phyloP scores from a whole-genome alignment of 2,797 vertebrate species.

The Cygnus olor region DNA sequence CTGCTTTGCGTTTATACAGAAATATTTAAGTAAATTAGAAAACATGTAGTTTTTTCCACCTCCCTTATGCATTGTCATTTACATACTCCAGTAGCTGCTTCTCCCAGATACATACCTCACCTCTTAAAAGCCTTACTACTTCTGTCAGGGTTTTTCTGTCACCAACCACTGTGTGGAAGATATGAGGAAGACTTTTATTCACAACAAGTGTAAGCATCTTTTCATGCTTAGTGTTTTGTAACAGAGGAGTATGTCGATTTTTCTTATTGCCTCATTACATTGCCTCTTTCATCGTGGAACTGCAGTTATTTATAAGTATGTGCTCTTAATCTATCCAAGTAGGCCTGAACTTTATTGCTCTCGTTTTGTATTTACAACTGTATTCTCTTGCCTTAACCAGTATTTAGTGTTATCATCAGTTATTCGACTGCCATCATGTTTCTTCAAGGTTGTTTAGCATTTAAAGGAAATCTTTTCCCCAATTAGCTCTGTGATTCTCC shows the following conservation, averaged over 20 bases:
- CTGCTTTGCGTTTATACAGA: not conserved
- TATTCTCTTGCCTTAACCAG: not conserved
- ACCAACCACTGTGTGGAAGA: not conserved
- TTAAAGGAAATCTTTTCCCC: constrained; percentile 46
- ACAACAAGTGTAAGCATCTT: not conserved
- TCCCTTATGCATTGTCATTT: not conserved
- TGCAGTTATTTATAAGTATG: not conserved
- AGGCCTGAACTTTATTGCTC: not conserved
- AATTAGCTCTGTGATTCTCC: constrained; percentile 13
- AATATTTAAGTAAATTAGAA: not conserved
- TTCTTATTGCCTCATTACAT: not conserved
- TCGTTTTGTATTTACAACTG: constrained; percentile 2
- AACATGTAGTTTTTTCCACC: not conserved
- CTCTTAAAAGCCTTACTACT: not conserved
- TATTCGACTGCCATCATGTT: not conserved
- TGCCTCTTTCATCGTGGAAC: not conserved
- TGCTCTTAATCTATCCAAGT: not conserved
- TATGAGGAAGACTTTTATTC: not conserved
- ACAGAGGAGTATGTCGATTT: rapidly evolving
- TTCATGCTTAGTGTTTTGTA: not conserved
- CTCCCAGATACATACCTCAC: not conserved
- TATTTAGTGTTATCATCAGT: constrained; percentile 19
- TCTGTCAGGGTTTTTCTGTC: not conserved
- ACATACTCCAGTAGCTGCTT: not conserved
- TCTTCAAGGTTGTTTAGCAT: constrained; percentile 36